Conservation (phyloP, 2,797 vertebrate species). For the Acanthornis magna region DNA sequence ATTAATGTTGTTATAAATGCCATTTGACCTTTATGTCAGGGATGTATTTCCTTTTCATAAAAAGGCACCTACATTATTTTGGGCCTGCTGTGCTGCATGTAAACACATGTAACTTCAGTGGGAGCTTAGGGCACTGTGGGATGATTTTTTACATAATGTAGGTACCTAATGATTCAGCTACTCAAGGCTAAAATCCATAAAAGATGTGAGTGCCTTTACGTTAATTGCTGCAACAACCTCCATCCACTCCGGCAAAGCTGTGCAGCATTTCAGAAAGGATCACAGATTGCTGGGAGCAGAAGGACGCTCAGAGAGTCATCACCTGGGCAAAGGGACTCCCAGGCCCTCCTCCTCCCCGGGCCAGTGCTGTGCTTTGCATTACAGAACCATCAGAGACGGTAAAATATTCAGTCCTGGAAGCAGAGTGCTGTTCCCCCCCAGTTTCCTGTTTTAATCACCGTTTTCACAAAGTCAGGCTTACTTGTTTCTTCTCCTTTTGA, state of each 20-base stretch:
- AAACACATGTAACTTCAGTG: not conserved
- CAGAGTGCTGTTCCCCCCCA: not conserved
- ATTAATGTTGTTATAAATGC: slow-evolving; percentile 39
- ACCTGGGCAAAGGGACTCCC: not conserved
- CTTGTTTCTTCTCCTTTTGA: not conserved
- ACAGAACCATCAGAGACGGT: not conserved
- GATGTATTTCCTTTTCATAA: slow-evolving; percentile 4
- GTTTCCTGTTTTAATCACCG: not conserved
- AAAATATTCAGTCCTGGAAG: not conserved
- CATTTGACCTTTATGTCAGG: slow-evolving; percentile 25
- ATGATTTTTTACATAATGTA: not conserved
- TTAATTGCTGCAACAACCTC: not conserved
- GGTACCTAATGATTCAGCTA: slow-evolving; percentile 5
- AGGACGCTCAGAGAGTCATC: not conserved
- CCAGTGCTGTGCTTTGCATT: not conserved
- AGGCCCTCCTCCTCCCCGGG: rapidly evolving
- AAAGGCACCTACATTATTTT: slow-evolving; percentile 2
- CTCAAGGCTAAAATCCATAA: not conserved
- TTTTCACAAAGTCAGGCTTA: not conserved
- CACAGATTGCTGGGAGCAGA: not conserved
- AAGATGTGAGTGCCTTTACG: not conserved
- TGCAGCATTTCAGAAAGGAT: not conserved
- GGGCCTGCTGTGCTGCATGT: not conserved
- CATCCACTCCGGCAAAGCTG: not conserved
- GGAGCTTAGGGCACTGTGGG: not conserved